These are phyloP conservation scores for Styela plicata DNA, from an alignment of 23 tunicate genomes.

Conservation along the genomic window DNA sequence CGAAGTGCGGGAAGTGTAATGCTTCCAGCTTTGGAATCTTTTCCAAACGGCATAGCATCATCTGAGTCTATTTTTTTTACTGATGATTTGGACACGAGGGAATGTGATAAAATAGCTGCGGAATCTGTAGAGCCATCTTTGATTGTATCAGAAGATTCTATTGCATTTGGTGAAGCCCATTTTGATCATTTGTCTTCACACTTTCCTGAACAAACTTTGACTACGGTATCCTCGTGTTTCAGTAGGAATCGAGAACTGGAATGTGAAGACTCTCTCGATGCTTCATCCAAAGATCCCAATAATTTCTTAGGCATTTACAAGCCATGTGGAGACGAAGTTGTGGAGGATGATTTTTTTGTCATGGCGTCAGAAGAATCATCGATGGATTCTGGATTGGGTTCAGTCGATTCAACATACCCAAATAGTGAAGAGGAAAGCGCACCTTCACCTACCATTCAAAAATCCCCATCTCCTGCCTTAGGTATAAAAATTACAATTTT, in stretches of 20 bases:
- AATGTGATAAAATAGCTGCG: neutral
- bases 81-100: neutral
- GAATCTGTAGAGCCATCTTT: neutral
- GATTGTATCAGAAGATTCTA: neutral
- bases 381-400: constrained; percentile 74
- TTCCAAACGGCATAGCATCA: neutral
- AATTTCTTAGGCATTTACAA: neutral
- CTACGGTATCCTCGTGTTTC: neutral
- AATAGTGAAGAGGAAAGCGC: constrained; percentile 18
- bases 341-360: constrained; percentile 10
- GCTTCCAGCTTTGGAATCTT: neutral
- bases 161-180: neutral
- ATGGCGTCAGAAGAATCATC: constrained; percentile 49
- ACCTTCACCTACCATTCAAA: neutral
- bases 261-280: neutral
- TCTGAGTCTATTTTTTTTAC: neutral
- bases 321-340: neutral
- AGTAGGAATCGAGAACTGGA: neutral
- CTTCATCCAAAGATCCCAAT: neutral
- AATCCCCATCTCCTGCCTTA: neutral
- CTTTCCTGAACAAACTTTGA: neutral
- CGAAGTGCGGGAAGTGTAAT: too few species aligned
- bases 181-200: too few species aligned
- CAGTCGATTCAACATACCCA: constrained; percentile 41
- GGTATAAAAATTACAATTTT: too few species aligned